Percentiles rank a stretch among this genome's conserved stretches.
phyloP scores from a whole-genome alignment of 2,888 invertebrate genomes.

The Mesorhabditis sp. region DNA sequence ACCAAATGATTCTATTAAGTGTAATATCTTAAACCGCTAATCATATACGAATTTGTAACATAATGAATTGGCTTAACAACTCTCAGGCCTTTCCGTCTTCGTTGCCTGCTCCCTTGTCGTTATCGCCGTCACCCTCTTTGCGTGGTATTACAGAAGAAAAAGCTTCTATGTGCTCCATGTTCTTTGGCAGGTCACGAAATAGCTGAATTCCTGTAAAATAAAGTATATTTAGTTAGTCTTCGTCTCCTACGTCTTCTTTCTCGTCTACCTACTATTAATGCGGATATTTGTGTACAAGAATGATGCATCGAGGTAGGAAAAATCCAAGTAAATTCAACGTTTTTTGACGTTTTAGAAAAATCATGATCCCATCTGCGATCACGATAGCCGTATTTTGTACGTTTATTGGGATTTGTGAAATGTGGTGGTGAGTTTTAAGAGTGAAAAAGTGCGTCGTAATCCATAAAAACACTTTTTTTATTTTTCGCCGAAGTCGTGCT shows the following conservation, averaged over 20 bases:
- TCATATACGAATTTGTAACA: too few relatives aligned
- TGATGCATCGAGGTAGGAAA: not conserved
- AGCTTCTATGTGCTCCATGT: not conserved
- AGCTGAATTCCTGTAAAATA: not conserved
- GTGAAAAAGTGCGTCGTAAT: too few relatives aligned
- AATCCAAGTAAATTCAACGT: not conserved
- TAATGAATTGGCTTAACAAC: too few relatives aligned
- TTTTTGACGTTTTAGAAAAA: not conserved
- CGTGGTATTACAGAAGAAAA: not conserved
- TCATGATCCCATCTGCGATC: conserved; percentile 2
- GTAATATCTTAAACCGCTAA: too few relatives aligned
- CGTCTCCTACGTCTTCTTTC: not conserved
- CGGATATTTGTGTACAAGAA: conserved; percentile 3
- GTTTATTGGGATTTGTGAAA: not conserved
- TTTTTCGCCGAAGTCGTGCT: too few relatives aligned
- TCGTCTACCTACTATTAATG: not conserved
- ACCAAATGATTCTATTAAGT: too few relatives aligned
- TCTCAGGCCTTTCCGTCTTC: not conserved
- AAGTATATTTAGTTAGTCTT: not conserved
- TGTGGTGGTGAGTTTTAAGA: not conserved
- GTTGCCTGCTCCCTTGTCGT: not conserved
- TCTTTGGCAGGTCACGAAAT: not conserved
- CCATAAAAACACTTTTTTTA: too few relatives aligned
- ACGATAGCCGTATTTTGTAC: not conserved
- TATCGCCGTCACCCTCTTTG: conserved; percentile 1